phyloP scores from a whole-genome alignment of 2,888 invertebrate genomes.

The Conomelus anceps region DNA sequence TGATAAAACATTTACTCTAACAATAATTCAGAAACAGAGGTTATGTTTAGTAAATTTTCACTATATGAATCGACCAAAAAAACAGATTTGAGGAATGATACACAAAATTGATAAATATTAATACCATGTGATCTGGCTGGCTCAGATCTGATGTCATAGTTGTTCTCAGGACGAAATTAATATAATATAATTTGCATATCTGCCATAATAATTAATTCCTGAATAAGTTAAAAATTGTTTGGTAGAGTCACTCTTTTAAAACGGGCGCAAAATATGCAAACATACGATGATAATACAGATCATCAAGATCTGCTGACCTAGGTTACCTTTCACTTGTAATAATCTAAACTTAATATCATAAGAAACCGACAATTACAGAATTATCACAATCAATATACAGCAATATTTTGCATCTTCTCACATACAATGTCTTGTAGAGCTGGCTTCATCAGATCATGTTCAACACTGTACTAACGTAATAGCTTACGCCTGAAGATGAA shows the following conservation, averaged over 20 bases:
- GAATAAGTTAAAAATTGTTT: neutral
- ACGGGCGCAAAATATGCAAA: neutral
- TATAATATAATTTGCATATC: too few species aligned
- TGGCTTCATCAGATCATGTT: neutral
- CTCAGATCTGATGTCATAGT: too few species aligned
- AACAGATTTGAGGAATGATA: too few species aligned
- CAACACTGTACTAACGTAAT: neutral
- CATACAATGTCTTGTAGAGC: neutral
- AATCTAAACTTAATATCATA: neutral
- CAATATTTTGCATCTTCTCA: neutral
- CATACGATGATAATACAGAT: neutral
- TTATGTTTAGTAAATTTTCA: too few species aligned
- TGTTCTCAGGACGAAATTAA: too few species aligned
- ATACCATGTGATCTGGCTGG: too few species aligned
- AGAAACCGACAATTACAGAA: neutral
- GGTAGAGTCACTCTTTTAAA: neutral
- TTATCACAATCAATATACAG: neutral
- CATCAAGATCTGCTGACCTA: neutral
- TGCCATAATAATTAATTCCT: neutral
- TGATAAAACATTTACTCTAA: too few species aligned
- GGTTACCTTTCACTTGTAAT: neutral
- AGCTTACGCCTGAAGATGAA: neutral
- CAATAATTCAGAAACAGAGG: too few species aligned
- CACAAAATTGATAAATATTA: too few species aligned
- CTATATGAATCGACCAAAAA: too few species aligned